Evolutionary conservation across 2,888 invertebrate genomes (phyloP), one percentile per base, ranked within the genome.

Genomic region (Galerucella nymphaeae): DNA sequence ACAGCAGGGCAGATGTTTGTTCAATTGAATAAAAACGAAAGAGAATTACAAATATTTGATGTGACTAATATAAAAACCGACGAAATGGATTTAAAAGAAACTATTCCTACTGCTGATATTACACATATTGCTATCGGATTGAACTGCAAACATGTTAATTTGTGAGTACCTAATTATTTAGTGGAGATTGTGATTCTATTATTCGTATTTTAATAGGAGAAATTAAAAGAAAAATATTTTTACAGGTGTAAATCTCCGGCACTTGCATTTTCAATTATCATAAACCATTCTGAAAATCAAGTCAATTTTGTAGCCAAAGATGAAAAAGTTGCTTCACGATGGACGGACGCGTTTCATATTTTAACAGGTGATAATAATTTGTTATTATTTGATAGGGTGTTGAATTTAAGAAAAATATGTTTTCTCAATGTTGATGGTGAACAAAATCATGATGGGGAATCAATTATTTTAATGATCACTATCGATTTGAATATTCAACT

Each of bases 301-400:
- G 79, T 84, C n/a, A 83, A 85, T 76, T 84, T 85, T 72, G 77
- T 85, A 41, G 85, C 85, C 0, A 78, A 82, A 70, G 82, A 84
- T 70, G 80, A 79, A 66, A 80, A 78, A 73, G 81, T 77, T 2
- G 84, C 85, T 13, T 79, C 81, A 61, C 80, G 83, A 66, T 86
- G 86, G 86, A 81, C 82, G n/a, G 86, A 82, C 66, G 81, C 82
- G 8, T 81, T 86, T 20, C 79, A 83, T 77, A 77, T 86, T 65
- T 74, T 86, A 41, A 76, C 81, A 76, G 83, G 85, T 85, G 80
- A 77, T 9, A 6, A 6, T 38, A 5, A 8, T 38, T 8, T 38
- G 5, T 38, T 38, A 1, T 38, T 38, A 38, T 38, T 38, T 38
- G 1, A 38, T 8, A 0, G 2, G 23, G 23, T 23, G 23, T 23